These are phyloP conservation scores for Botrylloides violaceus DNA, from an alignment of 23 tunicate species.

Conservation along the genomic window DNA sequence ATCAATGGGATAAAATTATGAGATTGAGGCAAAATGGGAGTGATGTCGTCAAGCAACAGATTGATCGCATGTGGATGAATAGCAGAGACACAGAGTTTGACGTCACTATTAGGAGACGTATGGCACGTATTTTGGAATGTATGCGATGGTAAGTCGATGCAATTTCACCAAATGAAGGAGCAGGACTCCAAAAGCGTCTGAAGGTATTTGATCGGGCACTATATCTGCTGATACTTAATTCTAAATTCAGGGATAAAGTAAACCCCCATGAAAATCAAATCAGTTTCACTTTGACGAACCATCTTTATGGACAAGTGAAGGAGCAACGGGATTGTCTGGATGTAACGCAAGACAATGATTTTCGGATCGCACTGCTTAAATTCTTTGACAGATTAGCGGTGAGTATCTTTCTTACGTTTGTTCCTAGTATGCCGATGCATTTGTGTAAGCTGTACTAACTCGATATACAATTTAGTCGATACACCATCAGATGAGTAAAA, in stretches of 20 bases:
- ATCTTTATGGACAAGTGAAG: not conserved
- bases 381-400: not conserved
- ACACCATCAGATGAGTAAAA: too few relatives aligned
- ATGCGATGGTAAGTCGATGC: constrained; percentile 1
- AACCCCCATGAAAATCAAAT: not conserved
- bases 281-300: not conserved
- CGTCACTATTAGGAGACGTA: not conserved
- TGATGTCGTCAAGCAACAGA: not conserved
- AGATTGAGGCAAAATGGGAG: not conserved
- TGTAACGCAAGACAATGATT: not conserved
- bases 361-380: not conserved
- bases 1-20: not conserved
- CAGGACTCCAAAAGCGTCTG: too few relatives aligned
- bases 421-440: too few relatives aligned
- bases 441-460: too few relatives aligned
- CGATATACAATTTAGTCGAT: too few relatives aligned
- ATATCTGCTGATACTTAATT: too few relatives aligned
- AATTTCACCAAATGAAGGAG: too few relatives aligned
- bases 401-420: too few relatives aligned
- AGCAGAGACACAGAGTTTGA: not conserved
- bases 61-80: not conserved
- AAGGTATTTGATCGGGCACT: too few relatives aligned
- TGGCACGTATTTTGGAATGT: not conserved
- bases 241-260: not conserved
- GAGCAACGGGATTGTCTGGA: not conserved